These are phyloP conservation scores for Anguilla japonica DNA, from an alignment of 2,113 vertebrate genomes.

Conservation along the genomic window DNA sequence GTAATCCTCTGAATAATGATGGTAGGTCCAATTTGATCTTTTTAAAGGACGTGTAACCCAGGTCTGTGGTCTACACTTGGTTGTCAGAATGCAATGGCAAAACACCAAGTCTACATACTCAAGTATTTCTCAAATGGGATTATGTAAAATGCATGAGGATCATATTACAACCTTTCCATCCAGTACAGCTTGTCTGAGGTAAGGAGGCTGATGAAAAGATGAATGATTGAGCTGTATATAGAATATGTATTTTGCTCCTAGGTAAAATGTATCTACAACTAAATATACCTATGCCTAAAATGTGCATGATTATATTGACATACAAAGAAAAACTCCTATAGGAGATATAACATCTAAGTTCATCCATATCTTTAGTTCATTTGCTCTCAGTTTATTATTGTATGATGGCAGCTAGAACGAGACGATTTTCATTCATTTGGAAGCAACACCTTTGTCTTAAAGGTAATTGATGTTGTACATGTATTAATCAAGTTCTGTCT, in stretches of 20 bases:
- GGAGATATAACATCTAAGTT: background rate
- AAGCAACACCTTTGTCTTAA: background rate
- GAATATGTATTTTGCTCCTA: too few relatives aligned
- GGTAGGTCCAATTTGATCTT: background rate
- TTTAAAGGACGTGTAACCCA: background rate
- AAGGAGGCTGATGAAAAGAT: background rate
- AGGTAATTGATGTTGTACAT: background rate
- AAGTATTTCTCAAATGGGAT: background rate
- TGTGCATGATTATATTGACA: background rate
- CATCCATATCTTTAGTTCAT: background rate
- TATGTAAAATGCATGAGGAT: constrained; percentile 37
- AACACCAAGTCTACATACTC: background rate
- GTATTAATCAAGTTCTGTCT: background rate
- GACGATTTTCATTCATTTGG: background rate
- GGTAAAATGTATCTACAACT: background rate
- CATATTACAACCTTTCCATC: constrained; percentile 17
- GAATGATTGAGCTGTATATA: background rate
- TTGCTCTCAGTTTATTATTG: background rate
- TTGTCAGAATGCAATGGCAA: constrained; percentile 4
- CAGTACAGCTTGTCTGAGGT: background rate
- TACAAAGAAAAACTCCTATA: background rate
- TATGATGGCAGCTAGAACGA: background rate
- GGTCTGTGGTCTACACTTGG: background rate
- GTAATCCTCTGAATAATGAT: constrained; percentile 9
- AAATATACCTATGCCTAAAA: background rate